Base-by-base conservation (phyloP, 37 sponge, comb jelly and placozoan genomes). In the Tethya wilhelma region DNA sequence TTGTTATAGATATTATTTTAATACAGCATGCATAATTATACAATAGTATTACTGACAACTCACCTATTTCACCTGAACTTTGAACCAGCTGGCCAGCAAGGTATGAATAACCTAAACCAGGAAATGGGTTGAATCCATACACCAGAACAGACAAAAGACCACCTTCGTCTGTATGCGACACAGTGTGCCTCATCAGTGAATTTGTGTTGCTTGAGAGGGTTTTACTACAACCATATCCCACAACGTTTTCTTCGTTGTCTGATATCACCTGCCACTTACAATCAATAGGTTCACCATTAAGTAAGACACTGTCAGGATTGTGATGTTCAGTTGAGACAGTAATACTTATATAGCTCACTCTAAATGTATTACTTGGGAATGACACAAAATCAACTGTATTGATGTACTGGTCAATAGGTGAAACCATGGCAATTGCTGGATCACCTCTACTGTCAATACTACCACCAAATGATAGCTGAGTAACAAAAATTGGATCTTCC, bases 191-290 rank as follows among this genome's bases (percentile, higher is more conserved):
- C 7, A 26, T 60, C 6, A 26, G 63, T 8, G 7, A 7, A n/a
- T 60, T n/a, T 4, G 62, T 20, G 8, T 62, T 62, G 22, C 74
- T 26, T 25, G 37, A 33, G 59, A 57, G 9, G 17, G 59, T 6
- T 26, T 4, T 75, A 28, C 25, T 75, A 39, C 53, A 75, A 38
- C 76, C 76, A 75, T 75, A 75, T 56, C 60, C 76, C n/a, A 45
- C 60, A 20, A 56, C 37, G 5, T 28, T 14, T 19, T 45, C 76
- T 6, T 75, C 57, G 4, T 19, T 28, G 22, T 56, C 22, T 4
- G 2, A 11, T 4, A 75, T 56, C 4, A 20, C 31, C 36, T 55
- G 12, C 76, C 76, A 75, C 19, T 56, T 30, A 32, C 36, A 28
- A 9, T 43, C 57, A 20, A 57, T 4, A 14, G 39, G 8, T 19